Base-by-base conservation (phyloP, 2,797 vertebrate species). In the Scarus forsteni region DNA sequence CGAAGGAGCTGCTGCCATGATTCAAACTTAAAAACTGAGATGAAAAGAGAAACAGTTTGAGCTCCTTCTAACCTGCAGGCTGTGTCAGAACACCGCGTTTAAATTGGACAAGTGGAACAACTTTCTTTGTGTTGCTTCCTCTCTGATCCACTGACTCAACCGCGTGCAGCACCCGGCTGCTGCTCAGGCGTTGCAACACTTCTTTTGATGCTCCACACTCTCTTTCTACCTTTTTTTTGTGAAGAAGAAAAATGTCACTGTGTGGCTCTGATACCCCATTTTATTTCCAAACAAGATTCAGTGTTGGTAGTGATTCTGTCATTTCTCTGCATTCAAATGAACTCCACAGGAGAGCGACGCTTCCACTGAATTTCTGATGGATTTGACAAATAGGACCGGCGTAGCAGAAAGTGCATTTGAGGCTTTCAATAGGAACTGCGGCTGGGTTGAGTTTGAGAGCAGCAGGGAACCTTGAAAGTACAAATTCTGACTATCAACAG, bases 371-470 rank as follows among this genome's bases (percentile, higher is more conserved):
- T 34, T 36, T 49, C 35, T 50, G 70, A 65, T 38, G 15, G 52
- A 76, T 44, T 18, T 67, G 36, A 66, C 65, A 70, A 82, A 81
- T 59, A 63, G 74, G 75, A 65, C 19, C 16, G 14, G 64, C 61
- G 44, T 35, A 45, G 51, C 50, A 64, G 61, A 75, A 83, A 73
- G 68, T 44, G 16, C 55, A 56, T 49, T 46, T 13, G n/a, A 64
- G 42, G 42, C 64, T 65, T 77, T 74, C 16, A 57, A 43, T 12
- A 40, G 38, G 7, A 27, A 44, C 27, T 56, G 2, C 0, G 3
- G 34, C 46, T 39, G 3, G 50, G 57, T 65, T 70, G 62, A 50
- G 44, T 56, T 44, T 38, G 14, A 39, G 35, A 68, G 19, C 70
- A 19, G 65, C 61, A 54, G 55, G 52, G 71, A 75, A 44, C 10